Conservation (phyloP, 2,113 vertebrate species). For the Boulengerochromis microlepis region DNA sequence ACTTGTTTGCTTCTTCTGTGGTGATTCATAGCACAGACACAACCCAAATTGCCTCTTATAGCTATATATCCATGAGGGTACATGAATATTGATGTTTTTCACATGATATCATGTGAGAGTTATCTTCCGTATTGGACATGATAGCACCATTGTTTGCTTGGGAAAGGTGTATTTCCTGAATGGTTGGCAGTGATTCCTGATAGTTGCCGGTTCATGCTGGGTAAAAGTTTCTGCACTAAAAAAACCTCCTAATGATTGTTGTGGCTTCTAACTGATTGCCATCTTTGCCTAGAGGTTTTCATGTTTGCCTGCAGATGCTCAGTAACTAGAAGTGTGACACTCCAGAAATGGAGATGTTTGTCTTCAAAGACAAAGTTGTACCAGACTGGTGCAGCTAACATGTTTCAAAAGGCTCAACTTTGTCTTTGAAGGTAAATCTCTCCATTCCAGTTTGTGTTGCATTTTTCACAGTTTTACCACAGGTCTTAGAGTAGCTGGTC, state of each 20-base stretch:
- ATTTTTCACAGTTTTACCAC: not conserved
- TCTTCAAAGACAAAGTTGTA: not conserved
- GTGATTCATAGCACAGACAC: not conserved
- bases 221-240: not conserved
- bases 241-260: not conserved
- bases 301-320: not conserved
- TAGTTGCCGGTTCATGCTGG: not conserved
- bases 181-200: not conserved
- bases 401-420: not conserved
- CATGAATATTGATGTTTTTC: not conserved
- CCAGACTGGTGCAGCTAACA: not conserved
- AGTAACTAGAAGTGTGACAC: not conserved
- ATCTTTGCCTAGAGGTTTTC: not conserved
- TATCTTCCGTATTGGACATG: not conserved
- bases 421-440: not conserved
- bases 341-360: not conserved
- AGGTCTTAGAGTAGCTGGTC: not conserved
- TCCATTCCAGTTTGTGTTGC: not conserved
- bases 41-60: not conserved
- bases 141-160: not conserved
- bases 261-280: not conserved
- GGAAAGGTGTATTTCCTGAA: not conserved
- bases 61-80: not conserved
- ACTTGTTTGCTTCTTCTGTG: not conserved
- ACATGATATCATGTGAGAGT: not conserved